Evolutionary conservation across 1,140 invertebrate genomes (phyloP).

Genomic region (Popillia japonica): DNA sequence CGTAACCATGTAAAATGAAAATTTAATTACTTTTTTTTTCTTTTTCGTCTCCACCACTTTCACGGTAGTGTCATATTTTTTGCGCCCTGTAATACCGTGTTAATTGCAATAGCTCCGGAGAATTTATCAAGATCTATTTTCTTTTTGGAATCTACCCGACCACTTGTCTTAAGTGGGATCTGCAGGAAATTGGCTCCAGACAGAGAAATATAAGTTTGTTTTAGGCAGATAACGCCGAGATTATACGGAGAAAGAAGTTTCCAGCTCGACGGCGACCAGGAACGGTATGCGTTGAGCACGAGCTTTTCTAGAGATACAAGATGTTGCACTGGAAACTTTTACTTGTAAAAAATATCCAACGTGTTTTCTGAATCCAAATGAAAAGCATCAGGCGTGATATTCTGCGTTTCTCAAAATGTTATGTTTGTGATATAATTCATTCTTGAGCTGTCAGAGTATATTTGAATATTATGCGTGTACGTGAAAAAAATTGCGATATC

Average conservation of each 20-base stretch:
- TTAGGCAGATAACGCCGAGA: conserved; percentile 50
- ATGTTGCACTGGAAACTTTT: conserved; percentile 37
- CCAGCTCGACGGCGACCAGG: background rate
- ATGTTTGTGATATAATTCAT: background rate
- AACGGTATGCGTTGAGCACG: background rate
- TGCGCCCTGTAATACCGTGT: conserved; percentile 43
- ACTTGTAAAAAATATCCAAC: conserved; percentile 38
- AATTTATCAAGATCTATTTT: conserved; percentile 50
- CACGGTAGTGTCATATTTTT: conserved; percentile 8
- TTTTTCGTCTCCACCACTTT: background rate
- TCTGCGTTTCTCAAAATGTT: conserved; percentile 23
- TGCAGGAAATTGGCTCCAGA: conserved; percentile 54
- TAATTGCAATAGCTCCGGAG: conserved; percentile 50
- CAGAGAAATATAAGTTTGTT: conserved; percentile 56
- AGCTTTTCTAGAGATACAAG: conserved; percentile 17
- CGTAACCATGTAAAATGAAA: background rate
- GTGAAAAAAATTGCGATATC: background rate
- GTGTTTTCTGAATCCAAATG: conserved; percentile 37
- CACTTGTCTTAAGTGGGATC: conserved; percentile 51
- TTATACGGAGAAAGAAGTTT: conserved; percentile 41
- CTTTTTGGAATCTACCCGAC: conserved; percentile 43
- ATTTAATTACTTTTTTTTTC: background rate
- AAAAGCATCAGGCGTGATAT: conserved; percentile 27
- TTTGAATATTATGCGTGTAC: conserved; percentile 20
- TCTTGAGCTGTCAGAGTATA: background rate